Evolutionary conservation across 2,113 vertebrate species (phyloP), one percentile per base, ranked within the genome.

Genomic region (Steatornis caripensis): DNA sequence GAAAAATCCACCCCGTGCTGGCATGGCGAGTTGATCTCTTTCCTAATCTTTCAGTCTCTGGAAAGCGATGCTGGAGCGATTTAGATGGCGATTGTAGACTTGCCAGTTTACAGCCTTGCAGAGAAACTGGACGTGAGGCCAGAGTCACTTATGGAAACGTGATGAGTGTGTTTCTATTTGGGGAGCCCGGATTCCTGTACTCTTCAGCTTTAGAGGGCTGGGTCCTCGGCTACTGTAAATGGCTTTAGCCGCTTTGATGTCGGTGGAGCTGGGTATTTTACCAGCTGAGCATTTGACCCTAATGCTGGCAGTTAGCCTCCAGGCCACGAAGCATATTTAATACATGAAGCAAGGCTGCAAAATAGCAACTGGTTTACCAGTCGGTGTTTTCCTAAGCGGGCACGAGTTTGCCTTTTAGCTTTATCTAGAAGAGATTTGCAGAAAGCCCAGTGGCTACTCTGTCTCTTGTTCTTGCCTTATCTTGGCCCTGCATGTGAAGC

Each of bases 401-500:
- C 34, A 0, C 5, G 29, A 26, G 6, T 89, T 78, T 75, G 8
- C 64, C 32, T 68, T 55, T 51, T 30, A 43, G 7, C 29, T 62
- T 65, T 13, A 45, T 55, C 60, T 21, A 26, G 20, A 4, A 54
- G 72, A 66, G 49, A 45, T 65, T 16, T 91, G 37, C 10, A 36
- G 64, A 12, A 27, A 55, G 21, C 32, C 43, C 43, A 84, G 1
- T 5, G 0, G 0, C 36, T 65, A 2, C 45, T 51, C 8, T 20
- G 7, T 30, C 62, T 84, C 13, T 11, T 41, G 37, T 68, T 57
- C 9, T 13, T 55, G 1, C 13, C 27, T 49, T 32, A 2, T 37
- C 58, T 36, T 36, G 34, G 21, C 54, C 34, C 30, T 46, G 2
- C 26, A 0, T 0, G 0, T 16, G 36, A 55, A 68, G 23, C 64